Conservation (phyloP, 2,113 vertebrate species). For the Tupaia tana region DNA sequence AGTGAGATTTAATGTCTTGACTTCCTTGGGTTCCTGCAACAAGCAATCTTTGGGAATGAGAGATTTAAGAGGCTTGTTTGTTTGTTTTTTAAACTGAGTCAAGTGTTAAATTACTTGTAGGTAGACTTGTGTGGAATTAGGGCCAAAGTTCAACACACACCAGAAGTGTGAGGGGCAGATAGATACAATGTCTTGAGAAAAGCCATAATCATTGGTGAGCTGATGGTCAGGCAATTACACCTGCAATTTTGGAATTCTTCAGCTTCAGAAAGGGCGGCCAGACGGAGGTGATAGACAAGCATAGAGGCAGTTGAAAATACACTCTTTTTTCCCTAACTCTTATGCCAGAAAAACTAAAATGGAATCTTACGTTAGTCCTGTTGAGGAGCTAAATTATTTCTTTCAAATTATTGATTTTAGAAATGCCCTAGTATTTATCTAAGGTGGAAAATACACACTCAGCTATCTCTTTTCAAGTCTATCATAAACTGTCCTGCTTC, state of each 20-base stretch:
- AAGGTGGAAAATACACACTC: background rate
- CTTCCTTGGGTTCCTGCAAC: constrained; percentile 79
- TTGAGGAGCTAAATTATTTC: background rate
- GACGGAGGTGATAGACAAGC: background rate
- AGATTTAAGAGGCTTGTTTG: constrained; percentile 82
- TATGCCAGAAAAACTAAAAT: background rate
- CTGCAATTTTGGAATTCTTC: background rate
- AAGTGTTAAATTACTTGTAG: constrained; percentile 71
- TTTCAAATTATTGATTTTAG: background rate
- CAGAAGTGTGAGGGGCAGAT: background rate
- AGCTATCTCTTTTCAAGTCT: constrained; percentile 38
- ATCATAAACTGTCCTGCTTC: constrained; percentile 10
- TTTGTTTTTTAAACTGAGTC: constrained; percentile 64
- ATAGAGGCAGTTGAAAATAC: background rate
- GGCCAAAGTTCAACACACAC: constrained; percentile 1
- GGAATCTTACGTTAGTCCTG: background rate
- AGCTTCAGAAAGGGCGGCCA: background rate
- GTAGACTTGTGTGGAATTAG: background rate
- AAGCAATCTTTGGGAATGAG: constrained; percentile 56
- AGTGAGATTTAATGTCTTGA: constrained; percentile 83
- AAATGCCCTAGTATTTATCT: background rate
- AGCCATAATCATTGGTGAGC: background rate
- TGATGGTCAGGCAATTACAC: background rate
- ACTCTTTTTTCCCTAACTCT: background rate
- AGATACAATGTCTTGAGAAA: background rate